phyloP scores from a whole-genome alignment of 1,140 invertebrate species.

The Brachionus plicatilis region DNA sequence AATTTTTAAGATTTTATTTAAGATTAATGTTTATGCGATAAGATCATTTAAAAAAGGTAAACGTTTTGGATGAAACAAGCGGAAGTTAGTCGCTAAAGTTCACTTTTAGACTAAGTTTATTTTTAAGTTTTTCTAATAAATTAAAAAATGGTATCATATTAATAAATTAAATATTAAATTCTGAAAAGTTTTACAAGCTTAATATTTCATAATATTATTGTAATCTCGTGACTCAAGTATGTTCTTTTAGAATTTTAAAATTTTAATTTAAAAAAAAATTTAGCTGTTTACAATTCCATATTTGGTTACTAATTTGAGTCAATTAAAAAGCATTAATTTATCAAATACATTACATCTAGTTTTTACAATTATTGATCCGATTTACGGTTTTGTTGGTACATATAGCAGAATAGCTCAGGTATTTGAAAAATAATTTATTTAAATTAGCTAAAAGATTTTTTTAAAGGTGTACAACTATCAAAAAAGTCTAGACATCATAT shows the following conservation, averaged over 20 bases:
- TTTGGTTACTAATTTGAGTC: not conserved
- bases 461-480: not conserved
- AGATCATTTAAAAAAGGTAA: too few relatives aligned
- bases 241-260: not conserved
- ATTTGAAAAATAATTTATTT: not conserved
- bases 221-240: not conserved
- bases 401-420: conserved; percentile 11
- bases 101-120: too few relatives aligned
- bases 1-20: too few relatives aligned
- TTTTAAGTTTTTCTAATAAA: too few relatives aligned
- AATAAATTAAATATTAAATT: too few relatives aligned
- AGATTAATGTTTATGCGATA: too few relatives aligned
- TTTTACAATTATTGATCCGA: conserved; percentile 15
- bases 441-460: not conserved
- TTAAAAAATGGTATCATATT: too few relatives aligned
- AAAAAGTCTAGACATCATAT: not conserved
- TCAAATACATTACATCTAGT: conserved; percentile 6
- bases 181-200: too few relatives aligned
- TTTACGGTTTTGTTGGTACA: conserved; percentile 19
- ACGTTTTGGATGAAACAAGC: too few relatives aligned
- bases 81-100: too few relatives aligned
- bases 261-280: not conserved
- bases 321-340: not conserved
- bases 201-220: too few relatives aligned
- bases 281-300: conserved; percentile 32